Conservation (phyloP, 2,113 vertebrate genomes). For the Nyctereutes procyonoides region DNA sequence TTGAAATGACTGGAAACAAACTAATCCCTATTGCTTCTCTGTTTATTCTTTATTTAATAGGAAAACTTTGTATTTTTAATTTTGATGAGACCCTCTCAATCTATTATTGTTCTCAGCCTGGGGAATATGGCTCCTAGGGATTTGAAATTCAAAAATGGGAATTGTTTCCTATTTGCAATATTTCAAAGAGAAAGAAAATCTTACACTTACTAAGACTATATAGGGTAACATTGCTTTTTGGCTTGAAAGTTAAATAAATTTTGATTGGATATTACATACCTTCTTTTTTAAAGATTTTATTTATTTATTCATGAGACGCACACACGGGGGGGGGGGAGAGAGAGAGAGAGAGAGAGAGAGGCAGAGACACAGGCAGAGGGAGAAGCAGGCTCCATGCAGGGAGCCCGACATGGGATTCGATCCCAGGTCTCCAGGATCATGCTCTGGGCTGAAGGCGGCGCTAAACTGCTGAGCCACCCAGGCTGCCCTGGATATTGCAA, state of each 20-base stretch:
- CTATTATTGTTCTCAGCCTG: slow-evolving; percentile 28
- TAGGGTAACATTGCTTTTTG: background rate
- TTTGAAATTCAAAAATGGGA: background rate
- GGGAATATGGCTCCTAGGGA: background rate
- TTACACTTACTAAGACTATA: background rate
- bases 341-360: too few relatives aligned
- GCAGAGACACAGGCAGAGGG: too few relatives aligned
- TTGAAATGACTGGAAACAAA: background rate
- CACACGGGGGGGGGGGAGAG: too few relatives aligned
- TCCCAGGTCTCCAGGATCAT: too few relatives aligned
- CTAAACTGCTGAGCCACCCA: too few relatives aligned
- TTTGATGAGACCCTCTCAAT: background rate
- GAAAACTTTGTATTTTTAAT: background rate
- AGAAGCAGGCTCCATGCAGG: too few relatives aligned
- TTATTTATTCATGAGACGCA: too few relatives aligned
- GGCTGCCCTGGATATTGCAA: background rate
- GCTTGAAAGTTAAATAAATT: background rate
- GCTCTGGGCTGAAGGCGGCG: too few relatives aligned
- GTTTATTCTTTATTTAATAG: slow-evolving; percentile 13
- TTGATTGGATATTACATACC: background rate
- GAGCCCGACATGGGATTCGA: too few relatives aligned
- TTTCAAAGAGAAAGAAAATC: slow-evolving; percentile 43
- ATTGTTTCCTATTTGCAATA: background rate
- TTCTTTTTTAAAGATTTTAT: too few relatives aligned
- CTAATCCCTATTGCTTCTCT: background rate